phyloP scores from a whole-genome alignment of 2,888 invertebrate genomes.

The Dicranocentrus wangi region DNA sequence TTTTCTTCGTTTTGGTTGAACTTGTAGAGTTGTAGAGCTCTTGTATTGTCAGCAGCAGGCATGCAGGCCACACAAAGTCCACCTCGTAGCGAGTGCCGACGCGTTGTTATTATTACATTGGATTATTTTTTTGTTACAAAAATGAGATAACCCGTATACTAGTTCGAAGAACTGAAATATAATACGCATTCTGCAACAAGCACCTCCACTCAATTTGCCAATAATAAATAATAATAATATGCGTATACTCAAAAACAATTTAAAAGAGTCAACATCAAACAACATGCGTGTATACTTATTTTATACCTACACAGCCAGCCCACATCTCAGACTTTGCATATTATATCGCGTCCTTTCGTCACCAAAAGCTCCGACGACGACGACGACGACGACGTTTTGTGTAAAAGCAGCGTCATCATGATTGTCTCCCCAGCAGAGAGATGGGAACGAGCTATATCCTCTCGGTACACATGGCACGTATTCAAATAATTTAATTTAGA shows the following conservation, averaged over 20 bases:
- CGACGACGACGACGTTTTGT: too few species aligned
- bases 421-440: too few species aligned
- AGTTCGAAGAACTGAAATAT: too few species aligned
- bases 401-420: too few species aligned
- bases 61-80: background rate
- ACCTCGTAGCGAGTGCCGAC: background rate
- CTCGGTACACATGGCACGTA: background rate
- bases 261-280: too few species aligned
- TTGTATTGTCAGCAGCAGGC: background rate
- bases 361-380: too few species aligned
- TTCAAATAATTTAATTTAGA: slow-evolving; percentile 29
- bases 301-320: too few species aligned
- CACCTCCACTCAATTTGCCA: background rate
- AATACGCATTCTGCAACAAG: background rate
- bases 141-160: background rate
- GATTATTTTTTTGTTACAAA: background rate
- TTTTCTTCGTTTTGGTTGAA: background rate
- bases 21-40: too few species aligned
- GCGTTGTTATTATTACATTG: background rate
- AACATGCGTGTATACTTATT: too few species aligned
- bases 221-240: background rate
- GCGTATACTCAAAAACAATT: background rate
- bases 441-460: too few species aligned
- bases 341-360: too few species aligned
- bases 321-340: too few species aligned